Evolutionary conservation across 53 echinoderm and acorn worm genomes (phyloP).

Genomic region (Arbacia lixula): DNA sequence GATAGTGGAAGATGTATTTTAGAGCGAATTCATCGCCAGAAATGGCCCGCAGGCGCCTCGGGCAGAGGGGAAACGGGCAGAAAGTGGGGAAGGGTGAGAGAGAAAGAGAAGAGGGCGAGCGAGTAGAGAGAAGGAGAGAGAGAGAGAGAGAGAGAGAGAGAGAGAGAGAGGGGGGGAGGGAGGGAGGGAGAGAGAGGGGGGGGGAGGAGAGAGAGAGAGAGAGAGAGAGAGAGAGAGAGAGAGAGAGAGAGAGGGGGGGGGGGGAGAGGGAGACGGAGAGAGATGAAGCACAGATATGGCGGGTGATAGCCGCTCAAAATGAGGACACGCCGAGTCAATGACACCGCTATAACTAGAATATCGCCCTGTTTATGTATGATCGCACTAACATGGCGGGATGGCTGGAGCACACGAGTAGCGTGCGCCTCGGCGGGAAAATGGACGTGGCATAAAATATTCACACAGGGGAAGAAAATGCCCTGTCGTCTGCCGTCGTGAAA

Average conservation of each 20-base stretch:
- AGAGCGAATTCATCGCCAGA: slow-evolving; percentile 44
- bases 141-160: background rate
- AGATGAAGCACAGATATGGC: slow-evolving; percentile 6
- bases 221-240: background rate
- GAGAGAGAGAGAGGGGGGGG: background rate
- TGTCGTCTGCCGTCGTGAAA: too few relatives aligned
- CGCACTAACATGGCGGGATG: slow-evolving; percentile 40
- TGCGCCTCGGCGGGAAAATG: background rate
- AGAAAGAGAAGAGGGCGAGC: background rate
- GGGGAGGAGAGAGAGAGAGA: background rate
- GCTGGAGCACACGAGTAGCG: slow-evolving; percentile 7
- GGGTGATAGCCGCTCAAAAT: slow-evolving; percentile 45
- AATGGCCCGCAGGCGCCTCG: slow-evolving; percentile 37
- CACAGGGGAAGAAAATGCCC: background rate
- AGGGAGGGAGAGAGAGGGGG: background rate
- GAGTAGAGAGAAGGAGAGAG: slow-evolving; percentile 30
- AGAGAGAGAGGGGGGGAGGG: background rate
- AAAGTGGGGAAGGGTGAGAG: slow-evolving; percentile 9
- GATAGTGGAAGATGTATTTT: slow-evolving; percentile 45
- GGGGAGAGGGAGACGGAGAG: background rate
- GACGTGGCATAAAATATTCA: slow-evolving; percentile 30
- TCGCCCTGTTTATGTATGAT: slow-evolving; percentile 54
- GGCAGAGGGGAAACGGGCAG: background rate
- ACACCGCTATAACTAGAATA: slow-evolving; percentile 45
- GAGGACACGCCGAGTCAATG: slow-evolving; percentile 48